phyloP scores from a whole-genome alignment of 2,888 invertebrate genomes.

The Rhogogaster chlorosoma region DNA sequence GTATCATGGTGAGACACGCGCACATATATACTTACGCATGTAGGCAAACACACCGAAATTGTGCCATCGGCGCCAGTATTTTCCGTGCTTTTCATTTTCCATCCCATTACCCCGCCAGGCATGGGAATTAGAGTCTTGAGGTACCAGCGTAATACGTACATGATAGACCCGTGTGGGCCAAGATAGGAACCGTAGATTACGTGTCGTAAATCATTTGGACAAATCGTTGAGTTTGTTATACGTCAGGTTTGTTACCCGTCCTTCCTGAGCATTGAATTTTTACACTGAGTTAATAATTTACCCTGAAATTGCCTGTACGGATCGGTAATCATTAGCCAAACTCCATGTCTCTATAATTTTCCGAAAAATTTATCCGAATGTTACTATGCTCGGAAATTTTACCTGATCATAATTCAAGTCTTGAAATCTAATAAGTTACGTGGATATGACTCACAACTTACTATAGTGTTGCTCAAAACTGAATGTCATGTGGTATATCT shows the following conservation, averaged over 20 bases:
- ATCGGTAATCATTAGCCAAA: background rate
- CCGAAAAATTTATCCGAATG: background rate
- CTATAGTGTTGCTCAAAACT: no score
- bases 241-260: background rate
- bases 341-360: background rate
- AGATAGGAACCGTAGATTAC: conserved; percentile 33
- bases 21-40: conserved; percentile 4
- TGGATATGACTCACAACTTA: no score
- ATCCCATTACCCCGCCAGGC: conserved; percentile 49
- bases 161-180: conserved; percentile 13
- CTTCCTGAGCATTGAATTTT: background rate
- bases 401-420: no score
- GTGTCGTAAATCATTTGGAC: conserved; percentile 49
- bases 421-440: no score
- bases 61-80: conserved; percentile 37
- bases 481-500: no score
- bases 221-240: conserved; percentile 35
- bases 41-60: background rate
- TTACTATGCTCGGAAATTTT: no score
- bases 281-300: background rate
- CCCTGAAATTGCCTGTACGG: background rate
- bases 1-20: background rate
- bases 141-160: conserved; percentile 9
- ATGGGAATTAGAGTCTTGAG: conserved; percentile 50
- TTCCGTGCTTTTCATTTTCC: conserved; percentile 52